Evolutionary conservation across 2,113 vertebrate genomes (phyloP).

Genomic region (Hippocampus abdominalis): DNA sequence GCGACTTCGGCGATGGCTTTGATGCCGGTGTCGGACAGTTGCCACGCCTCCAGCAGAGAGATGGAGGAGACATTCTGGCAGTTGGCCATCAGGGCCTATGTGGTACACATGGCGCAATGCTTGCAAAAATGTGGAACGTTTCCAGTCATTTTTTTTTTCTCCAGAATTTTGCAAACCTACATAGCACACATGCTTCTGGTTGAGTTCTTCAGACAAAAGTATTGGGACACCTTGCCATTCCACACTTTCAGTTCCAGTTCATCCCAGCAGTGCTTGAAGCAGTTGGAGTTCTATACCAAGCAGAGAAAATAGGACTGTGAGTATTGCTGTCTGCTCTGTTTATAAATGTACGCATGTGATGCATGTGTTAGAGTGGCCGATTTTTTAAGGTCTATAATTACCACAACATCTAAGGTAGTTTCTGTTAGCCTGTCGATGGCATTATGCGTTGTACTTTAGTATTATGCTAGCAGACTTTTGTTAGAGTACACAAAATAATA

Average conservation of each 20-base stretch:
- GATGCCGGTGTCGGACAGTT: slow-evolving; percentile 73
- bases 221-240: neutral
- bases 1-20: slow-evolving; percentile 66
- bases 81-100: slow-evolving; percentile 72
- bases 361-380: neutral
- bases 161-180: neutral
- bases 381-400: neutral
- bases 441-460: neutral
- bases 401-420: neutral
- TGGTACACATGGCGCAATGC: neutral
- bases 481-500: neutral
- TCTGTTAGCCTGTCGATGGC: too few relatives aligned
- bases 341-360: neutral
- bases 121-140: neutral
- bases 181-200: neutral
- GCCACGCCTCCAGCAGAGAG: slow-evolving; percentile 71
- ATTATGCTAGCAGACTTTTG: neutral
- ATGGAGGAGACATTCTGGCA: slow-evolving; percentile 65
- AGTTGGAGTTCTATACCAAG: neutral
- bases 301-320: neutral
- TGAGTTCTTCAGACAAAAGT: neutral
- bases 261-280: neutral
- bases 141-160: neutral
- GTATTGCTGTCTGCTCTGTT: neutral
- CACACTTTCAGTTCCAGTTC: neutral